Evolutionary conservation across 1,140 invertebrate species (phyloP).

Genomic region (Nylanderia fulva): DNA sequence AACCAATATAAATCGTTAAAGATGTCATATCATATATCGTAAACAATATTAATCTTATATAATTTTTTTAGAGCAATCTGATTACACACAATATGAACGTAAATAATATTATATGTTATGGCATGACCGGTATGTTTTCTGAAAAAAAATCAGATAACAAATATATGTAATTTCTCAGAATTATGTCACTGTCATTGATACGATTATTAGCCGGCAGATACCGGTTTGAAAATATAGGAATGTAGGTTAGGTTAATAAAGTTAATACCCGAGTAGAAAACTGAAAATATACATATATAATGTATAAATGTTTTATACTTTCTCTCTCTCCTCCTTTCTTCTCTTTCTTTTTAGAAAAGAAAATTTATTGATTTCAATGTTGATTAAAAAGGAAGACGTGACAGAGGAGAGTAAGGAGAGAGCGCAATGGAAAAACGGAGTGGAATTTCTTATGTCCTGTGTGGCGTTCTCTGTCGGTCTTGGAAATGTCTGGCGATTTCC

Average conservation of each 20-base stretch:
- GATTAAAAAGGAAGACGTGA: slow-evolving; percentile 69
- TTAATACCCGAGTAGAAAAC: no score
- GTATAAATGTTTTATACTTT: not conserved
- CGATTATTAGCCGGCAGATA: not conserved
- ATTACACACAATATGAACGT: not conserved
- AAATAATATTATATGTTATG: not conserved
- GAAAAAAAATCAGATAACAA: slow-evolving; percentile 28
- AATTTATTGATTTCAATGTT: slow-evolving; percentile 85
- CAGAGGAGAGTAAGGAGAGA: slow-evolving; percentile 73
- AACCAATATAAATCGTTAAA: not conserved
- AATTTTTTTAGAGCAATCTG: not conserved
- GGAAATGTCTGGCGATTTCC: slow-evolving; percentile 97
- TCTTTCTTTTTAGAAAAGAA: no score
- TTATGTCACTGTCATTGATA: not conserved
- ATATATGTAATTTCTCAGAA: slow-evolving; percentile 35
- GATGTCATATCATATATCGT: not conserved
- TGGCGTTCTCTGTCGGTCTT: slow-evolving; percentile 95
- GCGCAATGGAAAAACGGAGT: slow-evolving; percentile 93
- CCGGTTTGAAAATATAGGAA: slow-evolving; percentile 86
- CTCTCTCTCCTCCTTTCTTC: no score
- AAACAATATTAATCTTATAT: not conserved
- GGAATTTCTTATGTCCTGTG: slow-evolving; percentile 96
- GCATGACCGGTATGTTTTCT: not conserved
- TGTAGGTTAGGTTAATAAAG: slow-evolving; percentile 16
- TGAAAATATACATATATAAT: no score